A percentile compares a stretch with the other conserved stretches of the same genome.
These are phyloP conservation scores for Tenodera sinensis DNA, from an alignment of 2,888 invertebrate genomes.

Conservation along the genomic window DNA sequence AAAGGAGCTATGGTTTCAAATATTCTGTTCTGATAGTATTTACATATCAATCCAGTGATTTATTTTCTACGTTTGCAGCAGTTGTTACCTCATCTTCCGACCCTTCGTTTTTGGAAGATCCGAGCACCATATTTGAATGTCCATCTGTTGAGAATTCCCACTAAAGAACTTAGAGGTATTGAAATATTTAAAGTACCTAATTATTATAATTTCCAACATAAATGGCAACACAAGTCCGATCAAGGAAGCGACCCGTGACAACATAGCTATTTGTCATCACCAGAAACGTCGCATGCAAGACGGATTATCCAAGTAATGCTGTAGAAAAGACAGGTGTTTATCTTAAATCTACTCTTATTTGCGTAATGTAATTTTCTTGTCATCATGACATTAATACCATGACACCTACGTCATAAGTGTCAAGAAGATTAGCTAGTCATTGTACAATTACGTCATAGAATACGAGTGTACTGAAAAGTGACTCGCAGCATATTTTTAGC, in stretches of 20 bases:
- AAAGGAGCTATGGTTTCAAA: too few species aligned
- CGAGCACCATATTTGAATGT: too few species aligned
- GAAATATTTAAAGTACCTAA: too few species aligned
- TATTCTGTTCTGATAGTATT: too few species aligned
- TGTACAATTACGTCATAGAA: not conserved
- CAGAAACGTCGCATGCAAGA: not conserved
- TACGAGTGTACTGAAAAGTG: not conserved
- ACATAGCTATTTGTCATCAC: not conserved
- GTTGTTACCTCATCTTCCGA: too few species aligned
- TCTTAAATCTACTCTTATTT: not conserved
- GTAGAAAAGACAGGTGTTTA: not conserved
- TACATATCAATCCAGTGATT: too few species aligned
- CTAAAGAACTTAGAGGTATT: too few species aligned
- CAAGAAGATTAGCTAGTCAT: not conserved
- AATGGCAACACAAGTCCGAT: not conserved
- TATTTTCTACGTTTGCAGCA: too few species aligned
- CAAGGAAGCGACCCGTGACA: not conserved
- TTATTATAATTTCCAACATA: not conserved
- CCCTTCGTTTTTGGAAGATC: too few species aligned
- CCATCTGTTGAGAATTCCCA: too few species aligned
- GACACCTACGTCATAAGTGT: not conserved
- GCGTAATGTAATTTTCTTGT: not conserved
- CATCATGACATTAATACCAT: not conserved
- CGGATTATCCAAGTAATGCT: not conserved
- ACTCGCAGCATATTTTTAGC: not conserved